Conservation (phyloP, 2,888 invertebrate genomes). For the Slavum lentiscoides region DNA sequence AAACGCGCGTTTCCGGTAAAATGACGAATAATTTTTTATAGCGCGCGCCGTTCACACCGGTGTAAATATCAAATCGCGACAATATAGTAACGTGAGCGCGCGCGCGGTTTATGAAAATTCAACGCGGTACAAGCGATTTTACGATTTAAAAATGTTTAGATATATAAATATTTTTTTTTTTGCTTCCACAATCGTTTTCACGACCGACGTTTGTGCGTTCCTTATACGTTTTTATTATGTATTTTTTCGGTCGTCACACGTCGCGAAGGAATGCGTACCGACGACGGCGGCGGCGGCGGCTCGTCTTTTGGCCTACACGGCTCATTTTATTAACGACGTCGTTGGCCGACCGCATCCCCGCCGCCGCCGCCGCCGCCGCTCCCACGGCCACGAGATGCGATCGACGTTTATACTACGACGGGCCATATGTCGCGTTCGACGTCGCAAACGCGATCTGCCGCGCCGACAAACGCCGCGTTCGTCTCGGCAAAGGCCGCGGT, state of each 20-base stretch:
- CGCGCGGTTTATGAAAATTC: too few relatives aligned
- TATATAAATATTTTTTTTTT: too few relatives aligned
- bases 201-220: too few relatives aligned
- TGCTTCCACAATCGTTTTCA: too few relatives aligned
- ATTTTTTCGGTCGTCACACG: too few relatives aligned
- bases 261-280: conserved; percentile 1
- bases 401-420: conserved; percentile 5
- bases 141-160: too few relatives aligned
- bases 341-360: not conserved
- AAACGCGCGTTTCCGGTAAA: not conserved
- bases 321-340: conserved; percentile 44
- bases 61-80: too few relatives aligned
- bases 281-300: not conserved
- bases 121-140: too few relatives aligned
- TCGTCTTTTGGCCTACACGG: conserved; percentile 39
- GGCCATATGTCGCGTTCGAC: conserved; percentile 28
- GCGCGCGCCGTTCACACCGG: too few relatives aligned
- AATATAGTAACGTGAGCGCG: too few relatives aligned
- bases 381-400: not conserved
- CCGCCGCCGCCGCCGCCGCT: not conserved
- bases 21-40: not conserved
- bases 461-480: conserved; percentile 13
- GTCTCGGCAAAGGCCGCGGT: conserved; percentile 10
- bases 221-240: too few relatives aligned
- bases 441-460: not conserved